Evolutionary conservation across 2,797 vertebrate genomes (phyloP), one percentile per base, ranked within the genome.

Genomic region (Periparus ater): DNA sequence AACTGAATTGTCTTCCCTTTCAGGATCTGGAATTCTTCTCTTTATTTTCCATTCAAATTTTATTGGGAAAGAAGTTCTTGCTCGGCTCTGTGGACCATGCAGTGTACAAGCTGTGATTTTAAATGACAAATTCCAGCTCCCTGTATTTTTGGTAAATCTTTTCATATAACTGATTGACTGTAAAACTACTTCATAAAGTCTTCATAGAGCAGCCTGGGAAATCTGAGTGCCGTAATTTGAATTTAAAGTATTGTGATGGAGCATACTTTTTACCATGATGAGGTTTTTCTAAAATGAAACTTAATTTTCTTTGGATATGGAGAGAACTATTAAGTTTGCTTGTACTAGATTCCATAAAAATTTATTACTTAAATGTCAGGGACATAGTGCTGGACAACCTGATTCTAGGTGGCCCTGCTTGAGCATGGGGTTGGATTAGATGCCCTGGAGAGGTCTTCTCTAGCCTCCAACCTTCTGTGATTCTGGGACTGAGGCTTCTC

Each of bases 101-200:
- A 98, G 99, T 42, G 99, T 99, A 63, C 99, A 99, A 74, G 99
- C 99, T 20, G 99, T 99, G 76, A 98, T 99, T 95, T 98, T 99
- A 97, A 99, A 99, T 1, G 99, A 99, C 97, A 99, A 99, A 97
- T 99, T 99, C 97, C 99, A 99, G 97, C 98, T 99, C 94, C 99
- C 99, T 71, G 98, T 99, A 94, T 99, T 99, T 97, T 98, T 99
- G 98, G 99, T 99, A 97, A 97, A 98, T 96, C 22, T 81, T 93
- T 71, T 20, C 65, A 7, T 81, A 8, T 45, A 73, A 78, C 8
- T 47, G 11, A 38, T 25, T 71, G 16, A 38, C 25, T 65, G 13
- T 55, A 66, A 66, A 87, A 44, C 8, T 72, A 26, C 34, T 70
- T 82, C 29, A 25, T 74, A 10, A 83, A 75, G 48, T 36, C 30